phyloP scores from a whole-genome alignment of 2,113 vertebrate genomes.

The Glaucomys volans region DNA sequence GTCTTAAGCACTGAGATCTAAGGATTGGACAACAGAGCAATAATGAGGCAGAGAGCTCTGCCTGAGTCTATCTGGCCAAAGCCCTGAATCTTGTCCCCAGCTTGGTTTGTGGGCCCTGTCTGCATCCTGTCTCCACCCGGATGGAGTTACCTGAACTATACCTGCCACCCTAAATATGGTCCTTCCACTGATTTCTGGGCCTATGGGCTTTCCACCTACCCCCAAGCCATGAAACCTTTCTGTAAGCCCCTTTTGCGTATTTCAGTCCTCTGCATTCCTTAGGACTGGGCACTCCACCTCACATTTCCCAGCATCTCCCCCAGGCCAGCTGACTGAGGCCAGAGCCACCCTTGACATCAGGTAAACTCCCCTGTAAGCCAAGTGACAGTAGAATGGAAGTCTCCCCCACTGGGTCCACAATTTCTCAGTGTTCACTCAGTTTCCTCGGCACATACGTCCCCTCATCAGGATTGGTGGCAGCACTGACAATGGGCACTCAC shows the following conservation, averaged over 20 bases:
- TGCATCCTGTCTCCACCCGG: neutral
- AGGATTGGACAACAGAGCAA: neutral
- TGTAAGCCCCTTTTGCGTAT: neutral
- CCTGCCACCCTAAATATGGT: neutral
- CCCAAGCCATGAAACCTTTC: neutral
- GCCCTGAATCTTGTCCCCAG: neutral
- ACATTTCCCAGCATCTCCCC: neutral
- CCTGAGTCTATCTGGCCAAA: neutral
- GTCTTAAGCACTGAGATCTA: neutral
- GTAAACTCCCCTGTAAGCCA: neutral
- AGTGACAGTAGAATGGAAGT: neutral
- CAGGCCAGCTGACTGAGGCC: neutral
- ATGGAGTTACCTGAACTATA: neutral
- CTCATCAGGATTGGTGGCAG: neutral
- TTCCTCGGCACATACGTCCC: neutral
- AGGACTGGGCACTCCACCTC: neutral
- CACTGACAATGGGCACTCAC: neutral
- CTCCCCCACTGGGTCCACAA: neutral
- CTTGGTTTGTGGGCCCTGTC: neutral
- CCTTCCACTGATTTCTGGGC: neutral
- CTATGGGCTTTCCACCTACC: neutral
- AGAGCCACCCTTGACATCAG: neutral
- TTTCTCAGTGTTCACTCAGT: neutral
- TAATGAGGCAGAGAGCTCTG: neutral
- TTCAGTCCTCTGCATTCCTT: neutral